Evolutionary conservation across 2,797 vertebrate species (phyloP).

Genomic region (Rousettus madagascariensis): DNA sequence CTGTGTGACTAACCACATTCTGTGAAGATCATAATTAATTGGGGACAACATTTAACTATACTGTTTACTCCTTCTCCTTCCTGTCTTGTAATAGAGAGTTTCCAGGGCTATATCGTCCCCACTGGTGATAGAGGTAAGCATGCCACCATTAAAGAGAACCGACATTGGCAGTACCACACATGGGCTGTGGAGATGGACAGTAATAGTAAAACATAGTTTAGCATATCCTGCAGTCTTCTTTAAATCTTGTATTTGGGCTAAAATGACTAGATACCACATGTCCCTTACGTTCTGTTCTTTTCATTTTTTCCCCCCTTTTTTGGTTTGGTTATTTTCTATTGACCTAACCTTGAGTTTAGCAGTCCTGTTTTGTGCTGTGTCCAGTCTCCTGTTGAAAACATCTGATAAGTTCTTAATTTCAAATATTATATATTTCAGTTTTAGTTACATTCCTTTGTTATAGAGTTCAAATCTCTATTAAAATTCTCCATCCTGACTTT

Average conservation of each 20-base stretch:
- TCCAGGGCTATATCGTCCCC: not conserved
- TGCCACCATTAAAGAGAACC: not conserved
- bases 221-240: not conserved
- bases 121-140: not conserved
- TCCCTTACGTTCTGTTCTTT: not conserved
- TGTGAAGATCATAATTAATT: slow-evolving; percentile 1
- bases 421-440: not conserved
- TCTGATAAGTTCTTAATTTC: not conserved
- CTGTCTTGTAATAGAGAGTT: not conserved
- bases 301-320: not conserved
- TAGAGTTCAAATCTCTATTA: not conserved
- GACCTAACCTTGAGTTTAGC: not conserved
- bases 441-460: not conserved
- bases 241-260: not conserved
- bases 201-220: not conserved
- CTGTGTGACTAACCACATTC: not conserved
- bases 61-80: not conserved
- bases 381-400: not conserved
- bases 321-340: not conserved
- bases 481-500: not conserved
- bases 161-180: not conserved
- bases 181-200: not conserved
- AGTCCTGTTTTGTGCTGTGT: not conserved
- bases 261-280: not conserved
- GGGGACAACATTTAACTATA: not conserved